Percentiles rank a stretch among this genome's conserved stretches.
Conservation (phyloP, 2,888 invertebrate species). For the Hirtodrosophila histrioides region DNA sequence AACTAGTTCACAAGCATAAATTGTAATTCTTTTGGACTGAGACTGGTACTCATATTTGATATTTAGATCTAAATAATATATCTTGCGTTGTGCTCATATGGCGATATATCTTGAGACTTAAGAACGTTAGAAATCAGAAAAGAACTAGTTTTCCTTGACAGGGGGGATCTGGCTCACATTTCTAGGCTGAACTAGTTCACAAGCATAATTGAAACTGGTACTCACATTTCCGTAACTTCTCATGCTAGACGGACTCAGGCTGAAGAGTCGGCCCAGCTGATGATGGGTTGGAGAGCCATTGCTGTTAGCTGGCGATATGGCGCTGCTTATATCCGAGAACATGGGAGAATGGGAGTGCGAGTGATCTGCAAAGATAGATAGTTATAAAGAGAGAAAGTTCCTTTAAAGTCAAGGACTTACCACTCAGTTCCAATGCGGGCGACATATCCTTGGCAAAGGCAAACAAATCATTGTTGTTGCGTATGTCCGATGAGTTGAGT, state of each 20-base stretch:
- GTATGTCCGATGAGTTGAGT: slow-evolving; percentile 81
- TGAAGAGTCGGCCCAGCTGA: slow-evolving; percentile 81
- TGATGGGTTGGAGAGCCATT: slow-evolving; percentile 81
- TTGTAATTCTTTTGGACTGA: too few relatives aligned
- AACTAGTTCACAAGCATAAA: too few relatives aligned
- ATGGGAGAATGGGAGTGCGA: slow-evolving; percentile 74
- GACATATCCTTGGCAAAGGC: slow-evolving; percentile 82
- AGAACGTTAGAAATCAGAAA: too few relatives aligned
- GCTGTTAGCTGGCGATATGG: slow-evolving; percentile 80
- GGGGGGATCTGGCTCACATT: too few relatives aligned
- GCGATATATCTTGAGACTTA: too few relatives aligned
- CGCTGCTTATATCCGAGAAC: slow-evolving; percentile 75
- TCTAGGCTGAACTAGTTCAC: too few relatives aligned
- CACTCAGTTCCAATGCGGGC: slow-evolving; percentile 76
- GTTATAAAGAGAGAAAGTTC: background rate
- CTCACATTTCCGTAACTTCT: slow-evolving; percentile 83
- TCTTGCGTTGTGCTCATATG: too few relatives aligned
- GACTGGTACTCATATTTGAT: too few relatives aligned
- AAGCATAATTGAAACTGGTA: slow-evolving; percentile 32
- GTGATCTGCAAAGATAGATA: slow-evolving; percentile 24
- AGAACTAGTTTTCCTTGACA: too few relatives aligned
- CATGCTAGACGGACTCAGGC: slow-evolving; percentile 81
- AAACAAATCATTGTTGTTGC: slow-evolving; percentile 82
- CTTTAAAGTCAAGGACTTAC: slow-evolving; percentile 48
- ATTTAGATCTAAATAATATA: too few relatives aligned